phyloP scores from a whole-genome alignment of 2,797 vertebrate species.

The Numenius phaeopus region DNA sequence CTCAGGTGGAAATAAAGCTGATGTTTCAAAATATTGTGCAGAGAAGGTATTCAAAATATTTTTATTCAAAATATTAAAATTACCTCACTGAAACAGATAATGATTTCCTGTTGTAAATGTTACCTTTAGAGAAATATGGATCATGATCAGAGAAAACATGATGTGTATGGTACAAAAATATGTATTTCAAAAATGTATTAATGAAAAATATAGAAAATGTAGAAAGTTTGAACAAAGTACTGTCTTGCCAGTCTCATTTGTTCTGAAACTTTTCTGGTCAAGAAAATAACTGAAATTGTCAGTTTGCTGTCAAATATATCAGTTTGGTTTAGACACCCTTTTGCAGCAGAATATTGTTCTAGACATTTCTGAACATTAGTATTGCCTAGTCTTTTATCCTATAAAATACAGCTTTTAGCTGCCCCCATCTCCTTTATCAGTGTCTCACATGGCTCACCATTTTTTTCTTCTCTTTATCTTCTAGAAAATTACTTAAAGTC shows the following conservation, averaged over 20 bases:
- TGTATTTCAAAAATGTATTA: not conserved
- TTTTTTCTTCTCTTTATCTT: not conserved
- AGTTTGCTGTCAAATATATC: not conserved
- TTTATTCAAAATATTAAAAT: not conserved
- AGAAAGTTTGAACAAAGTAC: not conserved
- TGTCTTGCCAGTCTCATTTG: not conserved
- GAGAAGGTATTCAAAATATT: not conserved
- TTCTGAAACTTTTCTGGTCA: not conserved
- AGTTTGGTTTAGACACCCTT: not conserved
- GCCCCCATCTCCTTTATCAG: not conserved
- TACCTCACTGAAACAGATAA: not conserved
- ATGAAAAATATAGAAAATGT: not conserved
- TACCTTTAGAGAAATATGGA: not conserved
- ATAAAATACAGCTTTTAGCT: not conserved
- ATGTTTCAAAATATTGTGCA: not conserved
- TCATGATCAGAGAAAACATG: not conserved
- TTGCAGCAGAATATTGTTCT: not conserved
- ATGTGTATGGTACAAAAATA: not conserved
- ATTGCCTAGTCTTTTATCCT: not conserved
- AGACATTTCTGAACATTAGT: not conserved
- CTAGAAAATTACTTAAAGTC: not conserved
- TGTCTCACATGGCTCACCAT: not conserved
- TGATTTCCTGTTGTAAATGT: not conserved
- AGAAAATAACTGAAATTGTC: not conserved
- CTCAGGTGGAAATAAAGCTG: not conserved